phyloP scores from a whole-genome alignment of 2,797 vertebrate genomes.

The Trachurus trachurus region DNA sequence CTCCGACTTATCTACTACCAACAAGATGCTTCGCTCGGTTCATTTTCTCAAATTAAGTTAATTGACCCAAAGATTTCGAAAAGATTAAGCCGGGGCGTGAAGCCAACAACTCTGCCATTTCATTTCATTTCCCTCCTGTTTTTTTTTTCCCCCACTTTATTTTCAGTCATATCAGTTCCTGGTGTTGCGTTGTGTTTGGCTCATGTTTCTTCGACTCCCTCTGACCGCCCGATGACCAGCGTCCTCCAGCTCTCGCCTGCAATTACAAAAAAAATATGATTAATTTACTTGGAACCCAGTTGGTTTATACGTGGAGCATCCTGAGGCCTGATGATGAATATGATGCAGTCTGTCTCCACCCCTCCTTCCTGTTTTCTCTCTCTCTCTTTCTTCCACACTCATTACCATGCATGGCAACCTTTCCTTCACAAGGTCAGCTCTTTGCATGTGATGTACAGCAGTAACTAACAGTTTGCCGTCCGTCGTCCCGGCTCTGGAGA shows the following conservation, averaged over 20 bases:
- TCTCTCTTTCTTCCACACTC: conserved; percentile 27
- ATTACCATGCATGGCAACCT: conserved; percentile 70
- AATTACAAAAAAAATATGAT: conserved; percentile 62
- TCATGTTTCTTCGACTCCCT: background rate
- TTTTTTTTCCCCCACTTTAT: background rate
- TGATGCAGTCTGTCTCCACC: conserved; percentile 41
- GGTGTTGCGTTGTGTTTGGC: background rate
- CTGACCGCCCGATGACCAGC: conserved; percentile 40
- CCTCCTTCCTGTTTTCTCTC: no score
- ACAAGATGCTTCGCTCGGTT: conserved; percentile 26
- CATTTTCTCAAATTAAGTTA: conserved; percentile 33
- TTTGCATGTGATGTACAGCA: conserved; percentile 34
- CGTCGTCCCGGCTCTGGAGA: conserved; percentile 28
- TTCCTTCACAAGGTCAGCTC: conserved; percentile 69
- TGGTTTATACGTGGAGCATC: conserved; percentile 5
- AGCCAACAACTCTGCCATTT: background rate
- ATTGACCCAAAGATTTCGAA: conserved; percentile 36
- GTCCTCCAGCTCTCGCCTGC: conserved; percentile 16
- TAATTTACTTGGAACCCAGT: conserved; percentile 54
- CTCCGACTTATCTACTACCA: conserved; percentile 38
- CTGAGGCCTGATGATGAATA: conserved; percentile 47
- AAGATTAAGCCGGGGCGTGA: conserved; percentile 1
- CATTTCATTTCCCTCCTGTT: conserved; percentile 4
- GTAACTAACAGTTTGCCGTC: conserved; percentile 45
- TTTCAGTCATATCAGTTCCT: conserved; percentile 2